Evolutionary conservation across 2,113 vertebrate genomes (phyloP).

Genomic region (Hepsetus odoe): DNA sequence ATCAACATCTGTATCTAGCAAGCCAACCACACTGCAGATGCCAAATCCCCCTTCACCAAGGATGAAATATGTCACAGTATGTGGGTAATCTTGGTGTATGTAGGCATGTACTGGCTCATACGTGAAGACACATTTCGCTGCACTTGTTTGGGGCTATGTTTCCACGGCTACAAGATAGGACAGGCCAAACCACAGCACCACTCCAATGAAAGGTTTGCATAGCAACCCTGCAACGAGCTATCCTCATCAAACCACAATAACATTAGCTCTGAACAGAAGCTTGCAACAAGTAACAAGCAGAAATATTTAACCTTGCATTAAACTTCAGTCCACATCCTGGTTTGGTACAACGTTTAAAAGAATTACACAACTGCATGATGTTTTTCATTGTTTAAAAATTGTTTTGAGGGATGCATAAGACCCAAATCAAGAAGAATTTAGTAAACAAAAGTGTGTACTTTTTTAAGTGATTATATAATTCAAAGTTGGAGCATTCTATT

Average conservation of each 20-base stretch:
- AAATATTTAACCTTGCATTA: slow-evolving; percentile 2
- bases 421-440: too few species aligned
- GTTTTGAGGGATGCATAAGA: too few species aligned
- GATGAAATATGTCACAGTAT: slow-evolving; percentile 15
- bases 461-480: too few species aligned
- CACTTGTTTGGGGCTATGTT: slow-evolving; percentile 41
- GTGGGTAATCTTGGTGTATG: slow-evolving; percentile 17
- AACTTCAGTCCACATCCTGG: not conserved
- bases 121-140: slow-evolving; percentile 5
- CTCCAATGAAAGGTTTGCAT: slow-evolving; percentile 28
- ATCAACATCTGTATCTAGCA: slow-evolving; percentile 24
- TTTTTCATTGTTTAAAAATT: too few species aligned
- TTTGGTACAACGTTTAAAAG: not conserved
- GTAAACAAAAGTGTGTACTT: too few species aligned
- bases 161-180: slow-evolving; percentile 41
- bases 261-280: not conserved
- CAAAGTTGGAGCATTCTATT: too few species aligned
- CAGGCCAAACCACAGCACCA: slow-evolving; percentile 25
- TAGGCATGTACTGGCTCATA: not conserved
- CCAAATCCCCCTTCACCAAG: slow-evolving; percentile 18
- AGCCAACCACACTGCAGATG: slow-evolving; percentile 25
- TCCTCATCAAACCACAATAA: slow-evolving; percentile 6
- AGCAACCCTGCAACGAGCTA: slow-evolving; percentile 3
- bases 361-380: not conserved
- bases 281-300: not conserved